A percentile compares a stretch with the other conserved stretches of the same genome.
phyloP scores from a whole-genome alignment of 2,113 vertebrate species.

The Jaculus jaculus region DNA sequence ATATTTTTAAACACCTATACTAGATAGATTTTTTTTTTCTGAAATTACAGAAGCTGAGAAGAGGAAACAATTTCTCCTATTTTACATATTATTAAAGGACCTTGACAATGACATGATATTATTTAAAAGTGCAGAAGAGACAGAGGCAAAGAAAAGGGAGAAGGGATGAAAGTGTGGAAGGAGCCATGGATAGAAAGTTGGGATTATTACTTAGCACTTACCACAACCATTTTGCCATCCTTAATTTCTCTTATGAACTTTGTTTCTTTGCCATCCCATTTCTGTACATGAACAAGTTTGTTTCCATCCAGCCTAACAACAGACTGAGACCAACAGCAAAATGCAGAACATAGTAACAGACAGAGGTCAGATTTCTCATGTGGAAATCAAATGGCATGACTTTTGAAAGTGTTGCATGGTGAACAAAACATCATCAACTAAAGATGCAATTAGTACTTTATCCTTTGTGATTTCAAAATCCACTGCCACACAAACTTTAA shows the following conservation, averaged over 20 bases:
- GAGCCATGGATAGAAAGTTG: not conserved
- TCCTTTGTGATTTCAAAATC: not conserved
- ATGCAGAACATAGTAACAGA: not conserved
- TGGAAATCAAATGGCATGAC: not conserved
- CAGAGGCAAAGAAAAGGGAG: no score
- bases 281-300: conserved; percentile 94
- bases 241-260: conserved; percentile 94
- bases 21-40: not conserved
- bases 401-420: not conserved
- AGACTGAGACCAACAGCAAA: conserved; percentile 87
- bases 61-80: conserved; percentile 6
- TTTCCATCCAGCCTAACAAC: conserved; percentile 92
- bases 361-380: not conserved
- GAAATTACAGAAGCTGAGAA: not conserved
- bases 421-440: not conserved
- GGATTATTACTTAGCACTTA: conserved; percentile 79
- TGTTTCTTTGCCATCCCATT: conserved; percentile 96
- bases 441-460: not conserved
- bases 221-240: conserved; percentile 94
- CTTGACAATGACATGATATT: not conserved
- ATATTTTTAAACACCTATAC: not conserved
- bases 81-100: not conserved
- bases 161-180: no score
- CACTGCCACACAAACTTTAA: not conserved
- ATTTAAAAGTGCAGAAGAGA: not conserved